A percentile compares a stretch with the other conserved stretches of the same genome.
Evolutionary conservation across 2,113 vertebrate genomes (phyloP).

Genomic region (Ceyx margarethae): DNA sequence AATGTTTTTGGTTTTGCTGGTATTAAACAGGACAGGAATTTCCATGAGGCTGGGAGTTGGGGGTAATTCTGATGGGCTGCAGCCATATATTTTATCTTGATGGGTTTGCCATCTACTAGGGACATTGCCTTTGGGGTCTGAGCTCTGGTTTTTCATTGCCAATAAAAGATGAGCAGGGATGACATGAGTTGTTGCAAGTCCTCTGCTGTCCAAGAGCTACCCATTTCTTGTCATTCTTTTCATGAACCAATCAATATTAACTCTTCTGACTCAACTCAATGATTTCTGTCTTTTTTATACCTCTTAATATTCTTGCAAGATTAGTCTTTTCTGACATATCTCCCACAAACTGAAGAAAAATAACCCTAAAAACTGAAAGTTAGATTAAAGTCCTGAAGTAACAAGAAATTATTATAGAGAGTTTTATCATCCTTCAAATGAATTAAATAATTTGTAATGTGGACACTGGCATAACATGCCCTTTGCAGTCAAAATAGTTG

Average conservation of each 20-base stretch:
- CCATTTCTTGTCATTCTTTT: background rate
- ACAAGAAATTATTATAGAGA: background rate
- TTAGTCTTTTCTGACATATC: background rate
- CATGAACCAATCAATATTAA: background rate
- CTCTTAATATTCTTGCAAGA: background rate
- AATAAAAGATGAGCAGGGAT: background rate
- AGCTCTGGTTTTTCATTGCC: background rate
- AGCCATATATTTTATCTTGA: background rate
- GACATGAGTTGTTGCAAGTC: background rate
- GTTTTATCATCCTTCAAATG: background rate
- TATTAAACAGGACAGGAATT: background rate
- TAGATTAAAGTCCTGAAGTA: background rate
- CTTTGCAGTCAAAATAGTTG: background rate
- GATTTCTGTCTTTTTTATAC: background rate
- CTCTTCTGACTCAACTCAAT: background rate
- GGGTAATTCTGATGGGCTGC: background rate
- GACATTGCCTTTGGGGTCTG: background rate
- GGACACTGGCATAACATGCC: background rate
- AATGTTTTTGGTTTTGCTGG: background rate
- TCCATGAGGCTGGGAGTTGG: background rate
- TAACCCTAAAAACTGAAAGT: background rate
- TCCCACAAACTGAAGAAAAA: background rate
- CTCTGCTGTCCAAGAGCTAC: background rate
- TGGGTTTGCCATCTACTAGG: background rate
- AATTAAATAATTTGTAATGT: background rate